A percentile compares a stretch with the other conserved stretches of the same genome.
Conservation (phyloP, 2,797 vertebrate species). For the Champsocephalus gunnari region DNA sequence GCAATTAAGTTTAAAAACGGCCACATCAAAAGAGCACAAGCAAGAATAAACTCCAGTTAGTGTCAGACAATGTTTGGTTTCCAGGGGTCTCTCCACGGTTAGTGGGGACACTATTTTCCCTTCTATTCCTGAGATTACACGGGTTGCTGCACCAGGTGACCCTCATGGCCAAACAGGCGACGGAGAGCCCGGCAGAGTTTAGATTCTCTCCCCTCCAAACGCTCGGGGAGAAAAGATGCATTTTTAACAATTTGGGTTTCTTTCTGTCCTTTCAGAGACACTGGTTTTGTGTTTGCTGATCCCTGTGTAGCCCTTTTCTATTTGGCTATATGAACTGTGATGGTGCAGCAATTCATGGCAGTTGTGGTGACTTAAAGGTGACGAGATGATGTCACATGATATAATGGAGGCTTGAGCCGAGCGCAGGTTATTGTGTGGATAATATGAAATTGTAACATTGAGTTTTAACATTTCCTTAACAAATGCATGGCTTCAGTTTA, state of each 20-base stretch:
- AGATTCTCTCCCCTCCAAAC: constrained; percentile 83
- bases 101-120: constrained; percentile 73
- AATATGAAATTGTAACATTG: not conserved
- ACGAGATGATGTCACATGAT: constrained; percentile 51
- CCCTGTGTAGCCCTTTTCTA: constrained; percentile 35
- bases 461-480: constrained; percentile 15
- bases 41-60: constrained; percentile 76
- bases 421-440: constrained; percentile 9
- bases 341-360: constrained; percentile 35
- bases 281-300: constrained; percentile 65
- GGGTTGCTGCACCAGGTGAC: constrained; percentile 89
- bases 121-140: constrained; percentile 89
- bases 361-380: constrained; percentile 36
- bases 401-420: constrained; percentile 18
- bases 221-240: constrained; percentile 53
- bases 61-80: constrained; percentile 78
- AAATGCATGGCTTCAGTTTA: constrained; percentile 16
- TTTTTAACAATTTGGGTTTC: constrained; percentile 67
- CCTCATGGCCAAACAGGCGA: constrained; percentile 85
- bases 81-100: constrained; percentile 75
- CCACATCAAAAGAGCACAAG: constrained; percentile 76
- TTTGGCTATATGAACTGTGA: constrained; percentile 53
- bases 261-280: constrained; percentile 13
- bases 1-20: constrained; percentile 77
- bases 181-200: constrained; percentile 83